Percentiles rank a stretch among this genome's conserved stretches.
phyloP scores from a whole-genome alignment of 2,113 vertebrate genomes.

The Neomonachus schauinslandi region DNA sequence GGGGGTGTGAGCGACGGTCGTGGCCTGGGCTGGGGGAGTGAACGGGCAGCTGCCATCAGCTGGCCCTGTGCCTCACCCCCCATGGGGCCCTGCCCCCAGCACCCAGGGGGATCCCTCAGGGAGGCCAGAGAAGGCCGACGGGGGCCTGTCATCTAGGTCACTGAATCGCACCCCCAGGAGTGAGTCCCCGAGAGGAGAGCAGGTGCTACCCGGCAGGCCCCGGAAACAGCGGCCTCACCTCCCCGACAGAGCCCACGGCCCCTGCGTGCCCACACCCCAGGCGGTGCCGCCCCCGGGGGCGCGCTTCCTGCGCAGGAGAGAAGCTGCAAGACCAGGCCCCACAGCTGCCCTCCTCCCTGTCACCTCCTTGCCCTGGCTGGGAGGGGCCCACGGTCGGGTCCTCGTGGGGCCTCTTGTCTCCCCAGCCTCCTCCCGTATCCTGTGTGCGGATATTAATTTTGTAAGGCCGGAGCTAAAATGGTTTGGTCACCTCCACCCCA shows the following conservation, averaged over 20 bases:
- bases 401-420: neutral
- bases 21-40: accelerated
- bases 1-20: accelerated
- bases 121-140: neutral
- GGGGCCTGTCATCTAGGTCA: neutral
- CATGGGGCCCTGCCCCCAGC: neutral
- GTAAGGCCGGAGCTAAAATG: neutral
- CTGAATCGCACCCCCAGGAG: neutral
- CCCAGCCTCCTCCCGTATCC: accelerated
- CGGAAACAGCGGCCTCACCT: accelerated
- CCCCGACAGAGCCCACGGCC: neutral
- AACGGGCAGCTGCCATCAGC: accelerated
- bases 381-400: neutral
- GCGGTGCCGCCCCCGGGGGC: accelerated
- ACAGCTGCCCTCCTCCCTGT: neutral
- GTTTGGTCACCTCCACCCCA: neutral
- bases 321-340: accelerated
- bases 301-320: neutral
- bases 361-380: neutral
- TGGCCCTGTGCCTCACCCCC: neutral
- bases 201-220: neutral
- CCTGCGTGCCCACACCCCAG: accelerated
- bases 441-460: accelerated
- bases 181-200: too few species aligned
- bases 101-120: neutral